These are phyloP conservation scores for Torymus auratus DNA, from an alignment of 2,888 invertebrate genomes.

Conservation along the genomic window DNA sequence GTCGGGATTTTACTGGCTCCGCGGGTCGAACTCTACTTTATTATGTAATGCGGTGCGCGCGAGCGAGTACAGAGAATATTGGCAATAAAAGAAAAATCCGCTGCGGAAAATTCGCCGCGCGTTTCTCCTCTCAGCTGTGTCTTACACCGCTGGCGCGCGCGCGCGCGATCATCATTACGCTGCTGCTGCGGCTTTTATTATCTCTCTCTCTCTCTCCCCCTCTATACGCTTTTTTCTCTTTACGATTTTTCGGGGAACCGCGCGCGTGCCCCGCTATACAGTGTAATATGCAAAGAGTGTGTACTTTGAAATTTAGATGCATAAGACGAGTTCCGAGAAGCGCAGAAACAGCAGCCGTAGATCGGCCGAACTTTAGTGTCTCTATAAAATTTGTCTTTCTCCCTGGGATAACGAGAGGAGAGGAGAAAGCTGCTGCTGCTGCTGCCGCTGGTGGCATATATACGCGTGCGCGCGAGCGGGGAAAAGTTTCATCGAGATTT, in stretches of 20 bases:
- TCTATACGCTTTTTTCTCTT: conserved; percentile 48
- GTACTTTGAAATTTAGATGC: conserved; percentile 53
- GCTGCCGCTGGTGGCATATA: too few relatives aligned
- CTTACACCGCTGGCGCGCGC: conserved; percentile 20
- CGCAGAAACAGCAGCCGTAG: too few relatives aligned
- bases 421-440: conserved; percentile 31
- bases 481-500: neutral
- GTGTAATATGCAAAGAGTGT: conserved; percentile 44
- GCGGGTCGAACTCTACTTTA: conserved; percentile 24
- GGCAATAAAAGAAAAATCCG: conserved; percentile 55
- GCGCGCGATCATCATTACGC: conserved; percentile 40
- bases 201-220: conserved; percentile 21
- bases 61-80: conserved; percentile 29
- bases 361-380: conserved; percentile 40
- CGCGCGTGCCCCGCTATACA: conserved; percentile 7
- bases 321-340: too few relatives aligned
- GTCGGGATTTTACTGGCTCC: conserved; percentile 31
- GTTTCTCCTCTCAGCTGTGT: neutral
- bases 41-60: conserved; percentile 42
- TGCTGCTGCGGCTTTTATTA: conserved; percentile 38
- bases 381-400: conserved; percentile 51
- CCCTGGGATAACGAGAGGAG: too few relatives aligned
- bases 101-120: conserved; percentile 39
- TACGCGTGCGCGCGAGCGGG: too few relatives aligned
- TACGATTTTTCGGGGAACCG: conserved; percentile 58